A percentile compares a stretch with the other conserved stretches of the same genome.
Evolutionary conservation across 2,113 vertebrate genomes (phyloP).

Genomic region (Prochilodus magdalenae): DNA sequence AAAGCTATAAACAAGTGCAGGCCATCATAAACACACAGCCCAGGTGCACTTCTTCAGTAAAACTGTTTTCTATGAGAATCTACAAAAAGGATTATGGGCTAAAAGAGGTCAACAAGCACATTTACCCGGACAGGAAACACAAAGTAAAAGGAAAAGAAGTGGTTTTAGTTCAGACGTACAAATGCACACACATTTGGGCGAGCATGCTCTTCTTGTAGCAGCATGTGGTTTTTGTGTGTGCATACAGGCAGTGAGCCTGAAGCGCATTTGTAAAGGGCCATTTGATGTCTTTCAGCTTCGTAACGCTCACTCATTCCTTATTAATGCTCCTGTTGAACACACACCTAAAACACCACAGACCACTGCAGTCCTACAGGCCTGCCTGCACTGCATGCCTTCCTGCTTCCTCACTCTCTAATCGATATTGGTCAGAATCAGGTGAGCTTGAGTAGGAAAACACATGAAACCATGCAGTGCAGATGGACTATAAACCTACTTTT

Average conservation of each 20-base stretch:
- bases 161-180: background rate
- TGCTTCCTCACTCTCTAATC: background rate
- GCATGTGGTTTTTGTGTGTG: background rate
- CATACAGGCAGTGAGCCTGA: background rate
- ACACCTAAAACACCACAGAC: background rate
- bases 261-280: background rate
- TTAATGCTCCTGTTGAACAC: background rate
- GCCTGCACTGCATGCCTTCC: background rate
- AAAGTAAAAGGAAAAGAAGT: background rate
- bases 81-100: background rate
- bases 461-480: background rate
- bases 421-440: background rate
- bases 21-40: background rate
- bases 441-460: too few species aligned
- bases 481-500: background rate
- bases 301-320: conserved; percentile 6
- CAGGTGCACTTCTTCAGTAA: background rate
- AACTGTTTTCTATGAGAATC: background rate
- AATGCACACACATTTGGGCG: background rate
- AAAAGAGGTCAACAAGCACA: conserved; percentile 1
- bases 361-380: background rate
- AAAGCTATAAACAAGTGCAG: too few species aligned
- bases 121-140: background rate
- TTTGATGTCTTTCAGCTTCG: background rate
- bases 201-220: background rate